Base-by-base conservation (phyloP, 2,888 invertebrate species). In the Thalpophila matura region DNA sequence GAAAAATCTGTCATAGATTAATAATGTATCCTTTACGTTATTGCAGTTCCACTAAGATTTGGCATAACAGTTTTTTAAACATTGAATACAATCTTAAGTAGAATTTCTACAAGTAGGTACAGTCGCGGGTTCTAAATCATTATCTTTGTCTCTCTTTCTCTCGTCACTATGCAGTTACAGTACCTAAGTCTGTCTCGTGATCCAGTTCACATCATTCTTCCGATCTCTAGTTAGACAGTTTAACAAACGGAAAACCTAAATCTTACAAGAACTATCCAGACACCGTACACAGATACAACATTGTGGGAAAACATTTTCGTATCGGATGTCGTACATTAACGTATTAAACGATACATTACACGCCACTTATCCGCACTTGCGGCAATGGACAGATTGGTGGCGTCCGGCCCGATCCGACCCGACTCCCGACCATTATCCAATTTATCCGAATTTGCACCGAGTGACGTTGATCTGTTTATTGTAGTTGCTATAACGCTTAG, bases 351-450 rank as follows among this genome's bases (percentile, higher is more conserved):
- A 85, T 77, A 82, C 84, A 89, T 89, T 87, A 90, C 87, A 87
- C 86, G 80, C 82, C 87, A 89, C 81, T 89, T 89, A 88, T 86
- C 85, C 82, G 83, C 87, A 88, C 88, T 89, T 86, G 71, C 74
- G 54, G 57, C 79, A 79, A 79, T 76, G 74, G 88, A 82, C 86
- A 87, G 92, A 94, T 94, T 90, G 92, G 85, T 80, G 79, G 79
- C 92, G 90, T 94, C 94, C 94, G 93, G 91, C 82, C 83, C 84
- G 83, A 73, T 73, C 80, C 64, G 73, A 70, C 69, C 81, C 66
- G 72, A 70, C 70, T 54, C 67, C 59, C 73, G 38, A 35, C 81
- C 74, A 91, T 92, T 91, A 92, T 92, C 85, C 91, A 91, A 91
- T 92, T 89, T 81, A 79, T 80, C 74, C 78, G 74, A 80, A 80